Percentiles rank a stretch among this genome's conserved stretches.
These are phyloP conservation scores for Trogon melanurus DNA, from an alignment of 2,113 vertebrate species.

Conservation along the genomic window DNA sequence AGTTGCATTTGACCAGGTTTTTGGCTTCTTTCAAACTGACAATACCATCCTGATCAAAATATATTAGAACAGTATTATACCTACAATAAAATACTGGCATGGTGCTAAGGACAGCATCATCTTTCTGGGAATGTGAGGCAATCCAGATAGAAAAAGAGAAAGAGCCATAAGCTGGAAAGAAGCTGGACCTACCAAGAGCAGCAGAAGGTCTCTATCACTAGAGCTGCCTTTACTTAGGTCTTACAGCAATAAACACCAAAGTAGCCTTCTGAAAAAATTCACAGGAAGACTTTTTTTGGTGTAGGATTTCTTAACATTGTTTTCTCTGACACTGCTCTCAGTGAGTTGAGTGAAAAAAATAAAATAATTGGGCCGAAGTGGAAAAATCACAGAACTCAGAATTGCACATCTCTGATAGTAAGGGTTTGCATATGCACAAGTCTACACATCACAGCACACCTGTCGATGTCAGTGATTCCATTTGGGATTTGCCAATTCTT, in stretches of 20 bases:
- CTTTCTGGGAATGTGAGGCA: background rate
- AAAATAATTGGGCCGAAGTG: background rate
- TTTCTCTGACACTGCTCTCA: background rate
- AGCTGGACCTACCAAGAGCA: background rate
- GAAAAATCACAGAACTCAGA: background rate
- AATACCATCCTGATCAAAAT: background rate
- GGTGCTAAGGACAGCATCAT: background rate
- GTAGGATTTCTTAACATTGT: background rate
- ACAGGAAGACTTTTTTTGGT: background rate
- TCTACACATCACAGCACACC: background rate
- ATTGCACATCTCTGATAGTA: background rate
- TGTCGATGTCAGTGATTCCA: background rate
- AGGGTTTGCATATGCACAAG: background rate
- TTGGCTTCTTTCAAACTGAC: conserved; percentile 4
- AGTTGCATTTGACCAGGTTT: conserved; percentile 14
- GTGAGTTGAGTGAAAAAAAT: background rate
- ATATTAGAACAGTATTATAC: background rate
- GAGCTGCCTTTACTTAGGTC: background rate
- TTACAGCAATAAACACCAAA: background rate
- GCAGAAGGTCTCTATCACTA: background rate
- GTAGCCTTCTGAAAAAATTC: background rate
- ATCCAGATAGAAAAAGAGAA: background rate
- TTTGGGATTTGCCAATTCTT: background rate
- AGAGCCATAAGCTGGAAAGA: background rate
- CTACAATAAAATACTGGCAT: background rate